Percentiles rank a stretch among this genome's conserved stretches.
Conservation (phyloP, 2,113 vertebrate species). For the Pica pica region DNA sequence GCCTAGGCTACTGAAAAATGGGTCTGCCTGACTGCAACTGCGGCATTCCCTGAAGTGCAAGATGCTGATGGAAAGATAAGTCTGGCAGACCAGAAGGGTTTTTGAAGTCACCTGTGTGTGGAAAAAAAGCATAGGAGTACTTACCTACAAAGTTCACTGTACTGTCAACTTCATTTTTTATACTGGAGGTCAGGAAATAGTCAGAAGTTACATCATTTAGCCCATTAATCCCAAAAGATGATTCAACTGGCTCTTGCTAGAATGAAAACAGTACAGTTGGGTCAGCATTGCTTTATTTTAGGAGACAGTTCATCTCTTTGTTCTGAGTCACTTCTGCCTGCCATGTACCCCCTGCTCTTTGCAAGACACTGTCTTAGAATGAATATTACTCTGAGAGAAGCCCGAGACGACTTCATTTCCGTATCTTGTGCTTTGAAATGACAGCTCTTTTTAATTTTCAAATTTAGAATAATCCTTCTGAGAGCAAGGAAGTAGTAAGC, state of each 20-base stretch:
- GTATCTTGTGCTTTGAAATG: background rate
- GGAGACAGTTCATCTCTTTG: background rate
- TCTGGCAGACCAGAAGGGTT: background rate
- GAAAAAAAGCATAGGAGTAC: slow-evolving; percentile 28
- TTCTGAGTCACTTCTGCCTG: background rate
- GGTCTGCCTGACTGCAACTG: rapidly evolving
- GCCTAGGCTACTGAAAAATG: background rate
- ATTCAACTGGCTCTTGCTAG: slow-evolving; percentile 82
- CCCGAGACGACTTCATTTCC: background rate
- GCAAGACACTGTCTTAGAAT: background rate
- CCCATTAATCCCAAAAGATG: slow-evolving; percentile 77
- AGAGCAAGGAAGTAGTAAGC: background rate
- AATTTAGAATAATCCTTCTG: background rate
- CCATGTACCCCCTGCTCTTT: background rate
- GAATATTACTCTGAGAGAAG: background rate
- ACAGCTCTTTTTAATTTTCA: background rate
- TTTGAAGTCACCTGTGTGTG: background rate
- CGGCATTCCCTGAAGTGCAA: background rate
- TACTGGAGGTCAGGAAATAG: slow-evolving; percentile 72
- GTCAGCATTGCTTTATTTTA: slow-evolving; percentile 38
- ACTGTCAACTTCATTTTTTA: slow-evolving; percentile 82
- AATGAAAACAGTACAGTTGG: slow-evolving; percentile 58
- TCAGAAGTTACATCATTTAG: slow-evolving; percentile 72
- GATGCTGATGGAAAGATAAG: background rate
- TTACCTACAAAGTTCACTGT: slow-evolving; percentile 82